Percentiles rank a stretch among this genome's conserved stretches.
These are phyloP conservation scores for Tenthredo scrophulariae DNA, from an alignment of 2,888 invertebrate genomes.

Conservation along the genomic window DNA sequence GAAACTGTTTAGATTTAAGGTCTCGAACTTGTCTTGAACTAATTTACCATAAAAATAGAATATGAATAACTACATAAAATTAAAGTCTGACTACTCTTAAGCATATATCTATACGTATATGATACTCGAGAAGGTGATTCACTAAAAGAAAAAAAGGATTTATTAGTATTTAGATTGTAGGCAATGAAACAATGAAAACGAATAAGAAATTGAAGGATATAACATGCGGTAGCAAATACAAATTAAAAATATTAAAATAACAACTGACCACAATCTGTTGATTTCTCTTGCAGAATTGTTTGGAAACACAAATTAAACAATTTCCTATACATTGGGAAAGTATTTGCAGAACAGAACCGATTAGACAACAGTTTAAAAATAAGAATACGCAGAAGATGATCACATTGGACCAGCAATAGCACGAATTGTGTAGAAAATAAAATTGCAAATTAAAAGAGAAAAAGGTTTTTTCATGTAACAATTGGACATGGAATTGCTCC, in stretches of 20 bases:
- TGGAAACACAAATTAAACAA: conserved; percentile 66
- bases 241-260: conserved; percentile 54
- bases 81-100: conserved; percentile 39
- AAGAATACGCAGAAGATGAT: neutral
- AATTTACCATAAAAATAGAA: conserved; percentile 10
- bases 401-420: neutral
- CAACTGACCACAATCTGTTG: conserved; percentile 74
- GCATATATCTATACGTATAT: neutral
- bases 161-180: conserved; percentile 40
- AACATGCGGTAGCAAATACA: conserved; percentile 71
- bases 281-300: conserved; percentile 56
- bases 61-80: conserved; percentile 10
- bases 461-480: neutral
- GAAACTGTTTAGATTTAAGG: neutral
- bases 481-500: neutral
- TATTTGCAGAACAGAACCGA: conserved; percentile 10
- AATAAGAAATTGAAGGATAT: conserved; percentile 58
- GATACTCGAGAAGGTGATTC: conserved; percentile 18
- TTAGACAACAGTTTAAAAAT: neutral
- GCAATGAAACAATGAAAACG: conserved; percentile 55
- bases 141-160: conserved; percentile 13
- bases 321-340: conserved; percentile 61
- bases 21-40: neutral
- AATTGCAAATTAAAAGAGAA: neutral
- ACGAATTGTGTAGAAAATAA: neutral